A percentile compares a stretch with the other conserved stretches of the same genome.
phyloP scores from a whole-genome alignment of 2,797 vertebrate species.

The Cuculus canorus region DNA sequence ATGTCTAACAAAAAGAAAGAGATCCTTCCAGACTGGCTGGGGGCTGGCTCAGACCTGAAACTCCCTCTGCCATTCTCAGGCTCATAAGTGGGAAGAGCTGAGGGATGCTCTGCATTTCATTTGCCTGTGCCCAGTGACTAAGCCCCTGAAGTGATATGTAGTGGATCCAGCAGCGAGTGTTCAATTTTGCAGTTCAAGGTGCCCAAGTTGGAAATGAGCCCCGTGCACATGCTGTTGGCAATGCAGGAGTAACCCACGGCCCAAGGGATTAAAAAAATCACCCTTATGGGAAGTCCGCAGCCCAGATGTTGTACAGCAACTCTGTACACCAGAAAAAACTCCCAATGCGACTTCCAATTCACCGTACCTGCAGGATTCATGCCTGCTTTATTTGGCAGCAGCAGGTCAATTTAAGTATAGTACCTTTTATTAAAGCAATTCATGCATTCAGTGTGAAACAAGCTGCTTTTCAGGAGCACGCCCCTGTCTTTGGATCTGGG shows the following conservation, averaged over 20 bases:
- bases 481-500: background rate
- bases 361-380: background rate
- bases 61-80: background rate
- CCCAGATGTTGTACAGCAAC: background rate
- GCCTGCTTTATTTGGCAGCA: background rate
- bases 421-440: background rate
- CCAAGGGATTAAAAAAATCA: background rate
- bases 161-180: fast-evolving
- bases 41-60: background rate
- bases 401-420: background rate
- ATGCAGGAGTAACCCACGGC: background rate
- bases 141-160: background rate
- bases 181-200: background rate
- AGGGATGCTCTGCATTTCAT: background rate
- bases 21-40: background rate
- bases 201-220: background rate
- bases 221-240: fast-evolving
- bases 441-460: background rate
- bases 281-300: background rate
- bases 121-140: background rate
- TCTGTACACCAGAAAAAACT: background rate
- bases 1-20: background rate
- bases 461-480: background rate
- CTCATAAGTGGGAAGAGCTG: background rate
- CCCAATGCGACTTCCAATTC: background rate